Base-by-base conservation (phyloP, 2,888 invertebrate species). In the Euzetes globulus region DNA sequence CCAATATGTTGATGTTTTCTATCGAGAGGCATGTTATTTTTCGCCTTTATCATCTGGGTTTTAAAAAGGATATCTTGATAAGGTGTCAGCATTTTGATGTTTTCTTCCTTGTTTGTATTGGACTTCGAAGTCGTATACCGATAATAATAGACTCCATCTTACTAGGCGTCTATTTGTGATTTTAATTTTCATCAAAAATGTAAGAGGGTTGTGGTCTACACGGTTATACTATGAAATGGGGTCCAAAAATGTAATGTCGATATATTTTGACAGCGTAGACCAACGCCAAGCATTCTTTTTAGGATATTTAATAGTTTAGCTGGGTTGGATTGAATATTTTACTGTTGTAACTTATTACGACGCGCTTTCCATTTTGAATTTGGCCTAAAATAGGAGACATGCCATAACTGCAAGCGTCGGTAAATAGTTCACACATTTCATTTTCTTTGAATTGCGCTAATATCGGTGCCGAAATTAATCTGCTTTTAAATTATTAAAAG, bases 151-250 rank as follows among this genome's bases (percentile, higher is more conserved):
- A 0, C 82, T 82, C 85, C 84, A 85, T 55, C 84, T n/a, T n/a
- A n/a, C n/a, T n/a, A n/a, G n/a, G n/a, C n/a, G n/a, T n/a, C n/a
- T n/a, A n/a, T n/a, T 77, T 0, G 82, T 82, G 41, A 41, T 9
- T 9, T 41, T 41, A 41, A 41, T 41, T 41, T 41, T 41, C 6
- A 41, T 9, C 41, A 85, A 76, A 83, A 84, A 86, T 80, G 83
- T 82, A 41, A 86, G 78, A 0, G 84, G 82, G 75, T 83, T 82
- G 73, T 85, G 85, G 74, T 85, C 85, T 9, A 41, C 6, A 41
- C 0, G 83, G 84, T 3, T 81, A 76, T 0, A 84, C 78, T 0
- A 77, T 77, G 19, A 84, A 82, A 0, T 78, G 71, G 5, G 79
- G 58, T 0, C 82, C 81, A 72, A 83, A 82, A 0, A 85, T 77